Conservation (phyloP, 2,797 vertebrate species). For the Pantherophis alleghaniensis region DNA sequence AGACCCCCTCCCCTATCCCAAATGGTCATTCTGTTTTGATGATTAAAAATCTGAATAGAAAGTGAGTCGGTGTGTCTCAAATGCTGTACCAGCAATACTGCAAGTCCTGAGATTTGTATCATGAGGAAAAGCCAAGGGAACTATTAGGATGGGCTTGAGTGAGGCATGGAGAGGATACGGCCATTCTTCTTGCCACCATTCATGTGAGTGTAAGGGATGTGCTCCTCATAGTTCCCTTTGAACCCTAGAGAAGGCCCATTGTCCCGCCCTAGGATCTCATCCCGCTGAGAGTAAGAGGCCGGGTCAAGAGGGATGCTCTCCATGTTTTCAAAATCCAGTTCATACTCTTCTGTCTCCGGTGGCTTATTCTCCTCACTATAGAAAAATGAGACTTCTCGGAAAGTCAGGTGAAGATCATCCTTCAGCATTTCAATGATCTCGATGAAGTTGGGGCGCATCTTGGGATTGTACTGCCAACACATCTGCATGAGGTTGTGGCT, state of each 20-base stretch:
- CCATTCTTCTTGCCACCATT: conserved; percentile 98
- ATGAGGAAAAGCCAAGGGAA: conserved; percentile 58
- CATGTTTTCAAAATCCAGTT: conserved; percentile 98
- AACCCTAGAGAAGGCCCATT: conserved; percentile 83
- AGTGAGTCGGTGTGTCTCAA: conserved; percentile 63
- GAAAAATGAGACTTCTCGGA: conserved; percentile 94
- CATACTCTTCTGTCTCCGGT: conserved; percentile 89
- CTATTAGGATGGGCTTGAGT: conserved; percentile 92
- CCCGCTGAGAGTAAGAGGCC: conserved; percentile 85
- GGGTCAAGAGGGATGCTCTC: conserved; percentile 96
- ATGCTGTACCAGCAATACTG: conserved; percentile 73
- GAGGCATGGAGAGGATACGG: conserved; percentile 88
- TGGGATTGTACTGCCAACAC: conserved; percentile 99
- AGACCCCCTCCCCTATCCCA: neutral
- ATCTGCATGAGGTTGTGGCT: conserved; percentile 95
- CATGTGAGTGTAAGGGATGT: conserved; percentile 96
- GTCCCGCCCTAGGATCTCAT: conserved; percentile 83
- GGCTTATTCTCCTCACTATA: conserved; percentile 97
- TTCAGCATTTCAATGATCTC: conserved; percentile 95
- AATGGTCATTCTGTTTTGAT: conserved; percentile 64
- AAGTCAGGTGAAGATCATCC: conserved; percentile 90
- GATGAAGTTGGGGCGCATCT: conserved; percentile 92
- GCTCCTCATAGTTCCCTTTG: conserved; percentile 91
- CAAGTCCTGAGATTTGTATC: conserved; percentile 88
- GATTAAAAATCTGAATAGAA: conserved; percentile 60